phyloP scores from a whole-genome alignment of 2,797 vertebrate genomes.

The Etheostoma nigrum region DNA sequence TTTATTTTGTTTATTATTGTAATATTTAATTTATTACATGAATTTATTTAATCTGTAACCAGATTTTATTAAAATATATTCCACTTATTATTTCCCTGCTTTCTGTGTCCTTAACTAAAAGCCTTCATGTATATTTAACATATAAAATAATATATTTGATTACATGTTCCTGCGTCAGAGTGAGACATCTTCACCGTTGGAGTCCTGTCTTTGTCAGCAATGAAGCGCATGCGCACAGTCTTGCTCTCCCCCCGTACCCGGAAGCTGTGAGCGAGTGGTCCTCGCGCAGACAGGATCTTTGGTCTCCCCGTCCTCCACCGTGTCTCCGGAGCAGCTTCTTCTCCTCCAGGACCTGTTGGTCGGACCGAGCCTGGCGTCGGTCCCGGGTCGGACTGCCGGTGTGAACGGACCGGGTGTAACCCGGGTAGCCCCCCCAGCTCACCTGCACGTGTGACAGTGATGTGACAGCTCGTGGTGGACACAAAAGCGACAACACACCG shows the following conservation, averaged over 20 bases:
- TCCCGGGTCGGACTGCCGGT: neutral
- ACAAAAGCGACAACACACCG: neutral
- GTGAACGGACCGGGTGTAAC: neutral
- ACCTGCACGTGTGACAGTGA: conserved; percentile 17
- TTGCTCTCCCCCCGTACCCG: neutral
- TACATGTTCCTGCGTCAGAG: conserved; percentile 12
- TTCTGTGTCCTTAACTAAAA: too few species aligned
- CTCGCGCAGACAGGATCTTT: conserved; percentile 37
- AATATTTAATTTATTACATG: too few species aligned
- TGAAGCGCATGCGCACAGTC: conserved; percentile 40
- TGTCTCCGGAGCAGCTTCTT: conserved; percentile 24
- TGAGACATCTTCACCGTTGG: rapidly evolving
- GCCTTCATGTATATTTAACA: too few species aligned
- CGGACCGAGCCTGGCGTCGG: neutral
- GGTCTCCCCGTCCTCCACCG: conserved; percentile 42
- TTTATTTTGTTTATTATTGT: too few species aligned
- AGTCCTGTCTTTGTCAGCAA: neutral
- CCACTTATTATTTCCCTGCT: too few species aligned
- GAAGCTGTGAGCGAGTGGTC: conserved; percentile 36
- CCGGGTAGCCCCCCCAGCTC: neutral
- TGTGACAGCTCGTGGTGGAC: conserved; percentile 7
- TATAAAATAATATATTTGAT: too few species aligned
- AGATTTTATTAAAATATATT: too few species aligned
- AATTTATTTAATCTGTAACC: too few species aligned
- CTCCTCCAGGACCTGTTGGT: neutral